These are phyloP conservation scores for Hyperoplus immaculatus DNA, from an alignment of 2,797 vertebrate genomes.

Conservation along the genomic window DNA sequence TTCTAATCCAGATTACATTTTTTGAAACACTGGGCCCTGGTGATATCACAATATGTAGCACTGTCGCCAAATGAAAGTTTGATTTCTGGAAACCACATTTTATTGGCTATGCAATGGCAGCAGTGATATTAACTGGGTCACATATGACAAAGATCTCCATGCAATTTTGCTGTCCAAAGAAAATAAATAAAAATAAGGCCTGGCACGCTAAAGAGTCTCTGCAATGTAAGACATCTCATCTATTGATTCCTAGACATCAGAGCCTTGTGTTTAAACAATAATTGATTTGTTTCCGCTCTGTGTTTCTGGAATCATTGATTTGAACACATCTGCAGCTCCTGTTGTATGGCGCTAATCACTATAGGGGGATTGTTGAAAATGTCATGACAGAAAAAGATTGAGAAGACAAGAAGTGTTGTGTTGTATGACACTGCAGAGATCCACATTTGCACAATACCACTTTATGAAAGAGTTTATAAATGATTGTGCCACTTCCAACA, in stretches of 20 bases:
- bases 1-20: no score
- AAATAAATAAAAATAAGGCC: conserved; percentile 23
- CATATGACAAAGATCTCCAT: conserved; percentile 38
- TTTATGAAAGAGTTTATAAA: background rate
- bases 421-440: conserved; percentile 7
- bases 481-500: background rate
- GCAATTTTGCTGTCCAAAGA: conserved; percentile 32
- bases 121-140: conserved; percentile 43
- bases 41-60: background rate
- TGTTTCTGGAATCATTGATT: conserved; percentile 86
- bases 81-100: conserved; percentile 24
- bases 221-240: conserved; percentile 70
- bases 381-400: conserved; percentile 69
- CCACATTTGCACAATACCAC: conserved; percentile 15
- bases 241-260: conserved; percentile 74
- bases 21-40: no score
- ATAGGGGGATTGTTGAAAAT: conserved; percentile 84
- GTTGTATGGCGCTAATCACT: conserved; percentile 84
- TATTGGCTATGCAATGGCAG: conserved; percentile 25
- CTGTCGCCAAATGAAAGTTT: conserved; percentile 19
- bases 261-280: conserved; percentile 84
- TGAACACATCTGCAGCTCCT: conserved; percentile 84
- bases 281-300: conserved; percentile 87
- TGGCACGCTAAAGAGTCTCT: conserved; percentile 49
- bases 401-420: conserved; percentile 24